phyloP scores from a whole-genome alignment of 2,888 invertebrate species.

The Tethea ocularis region DNA sequence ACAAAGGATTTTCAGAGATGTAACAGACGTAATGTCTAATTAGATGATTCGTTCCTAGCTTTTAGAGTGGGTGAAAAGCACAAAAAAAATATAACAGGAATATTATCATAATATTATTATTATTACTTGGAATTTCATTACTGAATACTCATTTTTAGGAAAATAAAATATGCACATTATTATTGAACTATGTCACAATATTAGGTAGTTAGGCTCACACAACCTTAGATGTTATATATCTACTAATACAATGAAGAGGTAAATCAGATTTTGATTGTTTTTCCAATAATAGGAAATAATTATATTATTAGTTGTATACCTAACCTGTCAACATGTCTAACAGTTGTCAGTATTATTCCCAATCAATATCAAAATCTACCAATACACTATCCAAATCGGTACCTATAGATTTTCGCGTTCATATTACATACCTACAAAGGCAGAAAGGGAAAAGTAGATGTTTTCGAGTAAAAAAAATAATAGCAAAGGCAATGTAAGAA shows the following conservation, averaged over 20 bases:
- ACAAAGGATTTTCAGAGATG: slow-evolving; percentile 79
- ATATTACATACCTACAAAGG: neutral
- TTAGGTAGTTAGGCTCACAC: too few relatives aligned
- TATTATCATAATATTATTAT: too few relatives aligned
- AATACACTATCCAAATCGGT: neutral
- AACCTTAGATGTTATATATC: too few relatives aligned
- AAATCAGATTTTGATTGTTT: too few relatives aligned
- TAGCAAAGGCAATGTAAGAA: neutral
- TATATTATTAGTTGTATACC: too few relatives aligned
- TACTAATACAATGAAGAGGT: too few relatives aligned
- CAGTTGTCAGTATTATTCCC: too few relatives aligned
- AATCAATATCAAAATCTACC: too few relatives aligned
- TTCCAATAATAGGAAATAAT: too few relatives aligned
- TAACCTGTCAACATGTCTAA: too few relatives aligned
- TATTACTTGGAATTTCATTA: neutral
- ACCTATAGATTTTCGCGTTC: neutral
- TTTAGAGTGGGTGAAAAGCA: slow-evolving; percentile 37
- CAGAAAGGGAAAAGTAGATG: neutral
- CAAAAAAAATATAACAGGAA: slow-evolving; percentile 14
- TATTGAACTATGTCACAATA: too few relatives aligned
- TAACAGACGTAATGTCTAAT: slow-evolving; percentile 78
- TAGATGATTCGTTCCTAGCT: slow-evolving; percentile 68
- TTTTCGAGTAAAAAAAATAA: neutral
- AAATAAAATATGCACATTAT: too few relatives aligned
- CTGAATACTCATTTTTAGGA: neutral